Evolutionary conservation across 2,888 invertebrate genomes (phyloP).

Genomic region (Caenorhabditis zanzibari): DNA sequence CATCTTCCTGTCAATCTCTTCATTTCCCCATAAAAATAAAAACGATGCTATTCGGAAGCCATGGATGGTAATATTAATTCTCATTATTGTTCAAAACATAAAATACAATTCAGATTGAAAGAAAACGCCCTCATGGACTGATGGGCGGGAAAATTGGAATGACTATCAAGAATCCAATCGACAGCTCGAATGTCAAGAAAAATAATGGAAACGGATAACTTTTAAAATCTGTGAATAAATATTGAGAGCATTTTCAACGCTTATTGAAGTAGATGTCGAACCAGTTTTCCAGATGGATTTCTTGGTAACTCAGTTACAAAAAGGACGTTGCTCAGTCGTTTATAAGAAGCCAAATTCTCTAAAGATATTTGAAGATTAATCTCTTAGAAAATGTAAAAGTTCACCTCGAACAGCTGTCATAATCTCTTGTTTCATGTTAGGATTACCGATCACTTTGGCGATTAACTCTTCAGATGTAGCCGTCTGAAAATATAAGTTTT

Average conservation of each 20-base stretch:
- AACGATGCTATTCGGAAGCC: neutral
- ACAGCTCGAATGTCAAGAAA: neutral
- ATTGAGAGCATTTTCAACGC: conserved; percentile 11
- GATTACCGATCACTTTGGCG: conserved; percentile 64
- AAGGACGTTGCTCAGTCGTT: conserved; percentile 65
- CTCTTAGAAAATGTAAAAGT: neutral
- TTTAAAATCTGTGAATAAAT: conserved; percentile 2
- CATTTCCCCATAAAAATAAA: neutral
- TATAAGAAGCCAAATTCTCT: conserved; percentile 73
- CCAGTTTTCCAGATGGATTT: conserved; percentile 72
- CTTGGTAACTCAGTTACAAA: conserved; percentile 66
- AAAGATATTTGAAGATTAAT: neutral
- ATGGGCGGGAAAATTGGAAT: conserved; percentile 47
- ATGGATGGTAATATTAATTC: neutral
- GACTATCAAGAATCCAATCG: conserved; percentile 25
- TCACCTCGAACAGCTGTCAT: conserved; percentile 61
- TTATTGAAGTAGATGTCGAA: conserved; percentile 38
- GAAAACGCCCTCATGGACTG: neutral
- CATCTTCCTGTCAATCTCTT: neutral
- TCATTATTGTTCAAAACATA: too few species aligned
- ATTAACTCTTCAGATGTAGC: conserved; percentile 13
- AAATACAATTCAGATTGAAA: too few species aligned
- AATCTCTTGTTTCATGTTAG: conserved; percentile 50
- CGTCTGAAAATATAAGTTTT: conserved; percentile 13
- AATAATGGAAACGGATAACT: conserved; percentile 7